A percentile compares a stretch with the other conserved stretches of the same genome.
phyloP scores from a whole-genome alignment of 2,113 vertebrate species.

The Labeo rohita region DNA sequence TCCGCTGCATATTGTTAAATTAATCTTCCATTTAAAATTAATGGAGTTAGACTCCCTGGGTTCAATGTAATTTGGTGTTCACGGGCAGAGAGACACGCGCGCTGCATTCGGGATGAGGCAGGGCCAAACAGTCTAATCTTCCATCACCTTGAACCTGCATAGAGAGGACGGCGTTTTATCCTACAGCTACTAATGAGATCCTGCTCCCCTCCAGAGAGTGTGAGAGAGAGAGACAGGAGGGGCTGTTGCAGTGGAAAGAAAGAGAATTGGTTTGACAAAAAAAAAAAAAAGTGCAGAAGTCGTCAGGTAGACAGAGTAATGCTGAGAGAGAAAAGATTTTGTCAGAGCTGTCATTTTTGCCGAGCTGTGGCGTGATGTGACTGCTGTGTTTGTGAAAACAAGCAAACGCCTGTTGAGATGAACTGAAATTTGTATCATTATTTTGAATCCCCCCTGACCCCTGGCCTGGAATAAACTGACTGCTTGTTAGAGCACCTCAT shows the following conservation, averaged over 20 bases:
- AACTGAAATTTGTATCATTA: constrained; percentile 92
- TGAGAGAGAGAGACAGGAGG: constrained; percentile 36
- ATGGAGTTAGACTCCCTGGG: constrained; percentile 99
- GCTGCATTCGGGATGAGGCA: constrained; percentile 92
- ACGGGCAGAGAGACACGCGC: constrained; percentile 85
- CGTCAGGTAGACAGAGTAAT: constrained; percentile 5
- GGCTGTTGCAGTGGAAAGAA: constrained; percentile 57
- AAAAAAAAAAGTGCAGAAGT: neutral
- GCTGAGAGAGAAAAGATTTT: constrained; percentile 3
- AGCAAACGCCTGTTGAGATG: constrained; percentile 77
- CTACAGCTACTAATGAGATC: constrained; percentile 97
- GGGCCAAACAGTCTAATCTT: constrained; percentile 97
- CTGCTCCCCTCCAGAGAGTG: constrained; percentile 85
- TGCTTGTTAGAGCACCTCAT: neutral
- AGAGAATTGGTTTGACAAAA: constrained; percentile 1
- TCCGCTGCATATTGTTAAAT: constrained; percentile 99
- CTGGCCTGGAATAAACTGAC: constrained; percentile 47
- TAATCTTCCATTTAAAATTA: constrained; percentile 99
- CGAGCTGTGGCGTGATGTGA: neutral
- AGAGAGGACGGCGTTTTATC: constrained; percentile 94
- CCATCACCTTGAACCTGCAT: constrained; percentile 99
- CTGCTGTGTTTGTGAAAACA: constrained; percentile 70
- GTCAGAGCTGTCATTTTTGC: constrained; percentile 26
- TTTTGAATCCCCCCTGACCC: constrained; percentile 78
- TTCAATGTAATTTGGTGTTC: constrained; percentile 99